Evolutionary conservation across 2,888 invertebrate species (phyloP), one percentile per base, ranked within the genome.

Genomic region (Mesochorus sp.): DNA sequence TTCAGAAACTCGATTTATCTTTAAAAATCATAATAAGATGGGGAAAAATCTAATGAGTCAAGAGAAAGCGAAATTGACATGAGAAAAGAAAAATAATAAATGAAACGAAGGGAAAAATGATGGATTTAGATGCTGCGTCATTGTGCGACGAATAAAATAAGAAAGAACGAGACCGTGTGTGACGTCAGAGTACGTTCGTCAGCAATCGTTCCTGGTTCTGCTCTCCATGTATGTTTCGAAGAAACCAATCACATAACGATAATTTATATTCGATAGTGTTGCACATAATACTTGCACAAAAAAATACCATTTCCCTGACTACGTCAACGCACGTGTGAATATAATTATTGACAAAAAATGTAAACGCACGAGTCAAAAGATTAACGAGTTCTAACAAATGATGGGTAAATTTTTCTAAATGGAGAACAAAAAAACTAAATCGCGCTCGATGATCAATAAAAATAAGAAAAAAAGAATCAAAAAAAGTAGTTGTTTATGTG

Each of bases 31-130:
- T 6, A 10, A 19, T 17, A 34, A 31, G 55, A 1, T 2, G 31
- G 8, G 10, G 10, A 44, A 55, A 55, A 31, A n/a, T 31, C 6
- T 2, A 14, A 12, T 28, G 28, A 28, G 14, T 5, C 42, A 51
- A 44, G 67, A 55, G 67, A 68, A 68, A 68, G 67, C 55, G 55
- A 57, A 28, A 57, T 17, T 10, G 53, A 44, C 8, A 44, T 14
- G 37, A 57, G 4, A 21, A 6, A 44, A 31, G 12, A 34, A 42
- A 67, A 55, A 28, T n/a, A n/a, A n/a, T n/a, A 31, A 44, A 67
- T 19, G 6, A 42, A 42, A 14, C n/a, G 12, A 55, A 42, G 24
- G 34, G 57, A 55, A 68, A 31, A 31, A 14, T 31, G 34, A 42
- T 44, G 55, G 55, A 8, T 17, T 26, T 19, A 31, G 21, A 57